Base-by-base conservation (phyloP, 2,888 invertebrate genomes). In the Orchesellides sinensis region DNA sequence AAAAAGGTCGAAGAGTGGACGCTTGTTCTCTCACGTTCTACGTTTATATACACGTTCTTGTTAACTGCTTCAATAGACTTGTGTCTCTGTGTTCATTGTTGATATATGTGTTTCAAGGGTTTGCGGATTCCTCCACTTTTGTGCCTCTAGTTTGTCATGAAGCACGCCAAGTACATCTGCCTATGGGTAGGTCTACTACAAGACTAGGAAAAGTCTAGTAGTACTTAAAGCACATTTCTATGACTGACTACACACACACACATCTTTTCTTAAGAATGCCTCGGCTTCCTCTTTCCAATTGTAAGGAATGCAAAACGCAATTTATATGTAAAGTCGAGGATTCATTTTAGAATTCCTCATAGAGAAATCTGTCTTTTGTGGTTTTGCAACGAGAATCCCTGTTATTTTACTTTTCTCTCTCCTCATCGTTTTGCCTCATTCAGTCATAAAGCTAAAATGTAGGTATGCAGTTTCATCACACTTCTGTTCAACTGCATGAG, bases 271-370 rank as follows among this genome's bases (percentile, higher is more conserved):
- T 3, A 17, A 47, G 49, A 27, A 49, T 47, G 10, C 8, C 12
- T 68, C 17, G 14, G 6, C 12, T 45, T 25, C 19, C 21, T 61
- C 45, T 35, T 65, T 47, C 49, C 5, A 25, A 29, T n/a, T 19
- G 27, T 23, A 27, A 54, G 25, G 65, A 70, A 65, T 29, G 29
- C 61, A 63, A 78, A 78, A 79, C 35, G 61, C 79, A 79, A 79
- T 79, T 79, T 79, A 79, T 79, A 79, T 79, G 79, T 79, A 70
- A 79, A 79, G 70, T 79, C 70, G 70, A 70, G 63, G 59, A 54
- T 65, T 69, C 69, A 78, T 78, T 78, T 61, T 49, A 68, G 49
- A 69, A 68, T 78, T 68, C 68, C 68, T n/a, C 45, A 23, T 69
- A 78, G 78, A 59, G 68, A 68, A 78, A 78, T 65, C 65, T 65